phyloP scores from a whole-genome alignment of 2,113 vertebrate species.

The Sakesphorus luctuosus region DNA sequence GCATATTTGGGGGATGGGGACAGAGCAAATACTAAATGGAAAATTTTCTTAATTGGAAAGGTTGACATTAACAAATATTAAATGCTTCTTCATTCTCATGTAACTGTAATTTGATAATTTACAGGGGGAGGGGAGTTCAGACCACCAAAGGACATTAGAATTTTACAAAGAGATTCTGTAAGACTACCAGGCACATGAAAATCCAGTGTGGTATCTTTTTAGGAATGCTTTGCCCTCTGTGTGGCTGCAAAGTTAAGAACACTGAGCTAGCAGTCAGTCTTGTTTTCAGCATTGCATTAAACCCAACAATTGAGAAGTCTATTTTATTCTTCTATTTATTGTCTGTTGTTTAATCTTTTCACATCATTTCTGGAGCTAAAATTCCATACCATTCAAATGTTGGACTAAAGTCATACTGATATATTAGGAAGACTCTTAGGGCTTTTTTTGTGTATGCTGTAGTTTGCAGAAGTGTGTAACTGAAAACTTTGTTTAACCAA shows the following conservation, averaged over 20 bases:
- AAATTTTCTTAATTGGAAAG: not conserved
- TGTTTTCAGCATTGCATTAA: not conserved
- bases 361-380: not conserved
- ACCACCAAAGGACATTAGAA: not conserved
- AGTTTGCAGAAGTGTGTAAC: not conserved
- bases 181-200: not conserved
- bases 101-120: not conserved
- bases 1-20: not conserved
- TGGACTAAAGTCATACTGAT: not conserved
- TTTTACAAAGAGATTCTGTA: not conserved
- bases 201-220: not conserved
- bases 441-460: not conserved
- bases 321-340: not conserved
- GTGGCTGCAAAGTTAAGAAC: not conserved
- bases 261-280: not conserved
- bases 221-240: not conserved
- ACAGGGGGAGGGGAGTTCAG: not conserved
- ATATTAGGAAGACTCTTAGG: not conserved
- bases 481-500: not conserved
- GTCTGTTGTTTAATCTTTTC: not conserved
- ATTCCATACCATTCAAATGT: not conserved
- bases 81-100: not conserved
- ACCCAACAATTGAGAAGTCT: not conserved
- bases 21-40: not conserved
- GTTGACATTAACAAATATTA: not conserved